Evolutionary conservation across 1,140 invertebrate species (phyloP).

Genomic region (Drosophila auraria): DNA sequence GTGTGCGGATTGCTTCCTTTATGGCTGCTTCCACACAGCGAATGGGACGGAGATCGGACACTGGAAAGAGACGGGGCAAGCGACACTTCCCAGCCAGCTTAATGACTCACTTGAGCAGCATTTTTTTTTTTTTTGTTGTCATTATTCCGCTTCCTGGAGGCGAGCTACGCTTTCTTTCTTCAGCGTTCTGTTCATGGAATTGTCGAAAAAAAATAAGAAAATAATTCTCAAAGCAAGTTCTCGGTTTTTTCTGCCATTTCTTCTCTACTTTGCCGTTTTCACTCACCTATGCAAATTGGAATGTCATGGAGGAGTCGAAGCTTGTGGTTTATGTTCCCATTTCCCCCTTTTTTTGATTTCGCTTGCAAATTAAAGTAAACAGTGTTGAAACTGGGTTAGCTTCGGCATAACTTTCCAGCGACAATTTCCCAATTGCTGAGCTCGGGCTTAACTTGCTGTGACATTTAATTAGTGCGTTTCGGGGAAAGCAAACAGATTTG

Average conservation of each 20-base stretch:
- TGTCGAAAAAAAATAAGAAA: conserved; percentile 31
- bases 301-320: conserved; percentile 51
- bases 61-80: neutral
- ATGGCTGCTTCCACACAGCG: conserved; percentile 25
- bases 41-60: neutral
- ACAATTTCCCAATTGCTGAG: conserved; percentile 63
- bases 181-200: conserved; percentile 29
- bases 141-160: conserved; percentile 42
- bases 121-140: conserved; percentile 18
- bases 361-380: conserved; percentile 41
- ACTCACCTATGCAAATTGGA: conserved; percentile 70
- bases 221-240: conserved; percentile 30
- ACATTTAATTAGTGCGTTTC: conserved; percentile 60
- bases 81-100: conserved; percentile 28
- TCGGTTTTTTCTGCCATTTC: neutral
- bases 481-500: conserved; percentile 20
- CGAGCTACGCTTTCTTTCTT: conserved; percentile 24
- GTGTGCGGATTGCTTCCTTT: conserved; percentile 41
- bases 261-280: neutral
- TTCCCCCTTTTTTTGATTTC: conserved; percentile 21
- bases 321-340: conserved; percentile 32
- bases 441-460: conserved; percentile 41
- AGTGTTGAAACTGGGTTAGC: conserved; percentile 40
- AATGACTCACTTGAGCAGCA: conserved; percentile 47
- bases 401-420: conserved; percentile 38